These are phyloP conservation scores for Cerastis leucographa DNA, from an alignment of 2,888 invertebrate species.

Conservation along the genomic window DNA sequence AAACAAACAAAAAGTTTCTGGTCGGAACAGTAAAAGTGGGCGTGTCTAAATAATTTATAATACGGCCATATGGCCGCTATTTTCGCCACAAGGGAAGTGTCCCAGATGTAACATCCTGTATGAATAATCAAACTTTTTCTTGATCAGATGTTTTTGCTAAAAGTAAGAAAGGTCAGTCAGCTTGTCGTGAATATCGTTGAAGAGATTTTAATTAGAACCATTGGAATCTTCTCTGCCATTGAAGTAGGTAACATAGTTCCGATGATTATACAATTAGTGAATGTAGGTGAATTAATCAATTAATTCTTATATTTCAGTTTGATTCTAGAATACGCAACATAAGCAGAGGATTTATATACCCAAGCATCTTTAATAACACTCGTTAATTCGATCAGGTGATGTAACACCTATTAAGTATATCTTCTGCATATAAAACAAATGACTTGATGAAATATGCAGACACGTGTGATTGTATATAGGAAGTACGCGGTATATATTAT, in stretches of 20 bases:
- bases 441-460: constrained; percentile 37
- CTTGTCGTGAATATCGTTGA: not conserved
- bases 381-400: constrained; percentile 43
- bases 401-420: constrained; percentile 32
- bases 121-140: constrained; percentile 22
- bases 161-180: constrained; percentile 2
- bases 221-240: not conserved
- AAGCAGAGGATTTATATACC: not conserved
- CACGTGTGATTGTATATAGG: constrained; percentile 59
- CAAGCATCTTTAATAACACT: constrained; percentile 40
- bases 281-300: constrained; percentile 18
- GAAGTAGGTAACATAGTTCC: constrained; percentile 2
- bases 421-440: constrained; percentile 49
- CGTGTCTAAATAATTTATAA: constrained; percentile 30
- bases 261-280: constrained; percentile 8
- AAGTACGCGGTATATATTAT: constrained; percentile 51
- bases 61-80: constrained; percentile 34
- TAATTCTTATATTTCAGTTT: not conserved
- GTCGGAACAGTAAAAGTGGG: constrained; percentile 22
- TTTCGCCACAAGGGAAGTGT: constrained; percentile 46
- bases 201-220: constrained; percentile 9
- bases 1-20: constrained; percentile 3
- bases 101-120: constrained; percentile 54
- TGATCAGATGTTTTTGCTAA: constrained; percentile 10
- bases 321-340: constrained; percentile 9